Conservation (phyloP, 2,113 vertebrate genomes). For the Ctenomys sociabilis region DNA sequence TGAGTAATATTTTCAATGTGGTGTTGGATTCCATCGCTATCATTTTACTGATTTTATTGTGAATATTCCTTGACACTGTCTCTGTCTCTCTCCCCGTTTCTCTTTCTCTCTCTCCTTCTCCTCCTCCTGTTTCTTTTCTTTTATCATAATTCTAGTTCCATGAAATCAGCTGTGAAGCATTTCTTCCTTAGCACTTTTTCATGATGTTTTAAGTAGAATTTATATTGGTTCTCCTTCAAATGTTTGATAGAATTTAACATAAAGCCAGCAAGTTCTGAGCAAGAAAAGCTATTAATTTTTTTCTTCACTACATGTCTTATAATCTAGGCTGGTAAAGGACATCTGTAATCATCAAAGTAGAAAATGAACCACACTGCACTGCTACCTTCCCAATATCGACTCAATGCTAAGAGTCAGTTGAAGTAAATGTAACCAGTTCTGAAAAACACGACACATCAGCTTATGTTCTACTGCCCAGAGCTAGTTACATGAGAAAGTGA, state of each 20-base stretch:
- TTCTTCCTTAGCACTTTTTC: neutral
- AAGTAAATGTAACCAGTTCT: neutral
- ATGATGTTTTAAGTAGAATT: neutral
- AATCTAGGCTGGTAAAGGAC: neutral
- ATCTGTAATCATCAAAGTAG: neutral
- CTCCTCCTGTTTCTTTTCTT: neutral
- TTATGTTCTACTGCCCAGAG: neutral
- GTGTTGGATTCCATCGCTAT: neutral
- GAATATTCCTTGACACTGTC: neutral
- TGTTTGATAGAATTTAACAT: neutral
- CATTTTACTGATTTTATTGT: neutral
- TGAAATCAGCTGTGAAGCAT: neutral
- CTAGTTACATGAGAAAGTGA: neutral
- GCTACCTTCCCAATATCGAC: neutral
- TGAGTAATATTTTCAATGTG: neutral
- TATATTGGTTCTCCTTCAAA: neutral
- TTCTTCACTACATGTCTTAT: neutral
- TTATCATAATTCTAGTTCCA: neutral
- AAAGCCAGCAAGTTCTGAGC: neutral
- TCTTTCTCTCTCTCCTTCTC: neutral
- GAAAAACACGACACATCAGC: neutral
- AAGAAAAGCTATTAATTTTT: too few species aligned
- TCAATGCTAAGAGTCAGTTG: fast-evolving
- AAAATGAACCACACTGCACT: too few species aligned
- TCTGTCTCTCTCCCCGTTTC: neutral